phyloP scores from a whole-genome alignment of 30 jellyfish, hydroid and myxozoan genomes.

The Pseudorhiza aurosa region DNA sequence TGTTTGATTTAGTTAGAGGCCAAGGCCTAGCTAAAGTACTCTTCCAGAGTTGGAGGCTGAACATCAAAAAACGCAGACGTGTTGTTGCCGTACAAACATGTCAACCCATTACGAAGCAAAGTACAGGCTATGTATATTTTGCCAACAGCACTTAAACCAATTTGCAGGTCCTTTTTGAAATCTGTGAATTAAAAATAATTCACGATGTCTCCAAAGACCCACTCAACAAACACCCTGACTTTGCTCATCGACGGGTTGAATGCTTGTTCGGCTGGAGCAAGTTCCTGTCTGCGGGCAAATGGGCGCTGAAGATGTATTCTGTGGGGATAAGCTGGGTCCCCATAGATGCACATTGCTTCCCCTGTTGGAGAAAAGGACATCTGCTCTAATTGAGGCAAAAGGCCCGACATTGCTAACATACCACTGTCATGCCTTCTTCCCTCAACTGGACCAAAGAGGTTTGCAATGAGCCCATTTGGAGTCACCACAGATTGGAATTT shows the following conservation, averaged over 20 bases:
- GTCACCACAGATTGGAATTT: constrained; percentile 43
- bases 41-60: neutral
- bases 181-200: constrained; percentile 61
- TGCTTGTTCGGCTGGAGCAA: constrained; percentile 39
- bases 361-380: constrained; percentile 43
- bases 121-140: constrained; percentile 59
- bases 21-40: neutral
- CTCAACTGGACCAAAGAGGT: constrained; percentile 26
- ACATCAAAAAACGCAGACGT: neutral
- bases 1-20: neutral
- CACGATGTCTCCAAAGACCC: constrained; percentile 80
- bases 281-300: neutral
- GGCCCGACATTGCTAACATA: constrained; percentile 53
- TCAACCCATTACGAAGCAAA: constrained; percentile 59
- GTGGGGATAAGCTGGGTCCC: constrained; percentile 50
- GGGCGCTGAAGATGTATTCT: constrained; percentile 6
- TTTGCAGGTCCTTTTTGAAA: constrained; percentile 67
- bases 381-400: constrained; percentile 23
- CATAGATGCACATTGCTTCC: constrained; percentile 45
- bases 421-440: constrained; percentile 48
- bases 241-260: constrained; percentile 57
- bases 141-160: constrained; percentile 66
- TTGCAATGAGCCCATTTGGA: constrained; percentile 36
- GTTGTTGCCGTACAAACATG: neutral
- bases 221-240: constrained; percentile 71